These are phyloP conservation scores for Maniola jurtina DNA, from an alignment of 1,140 invertebrate genomes.

Conservation along the genomic window DNA sequence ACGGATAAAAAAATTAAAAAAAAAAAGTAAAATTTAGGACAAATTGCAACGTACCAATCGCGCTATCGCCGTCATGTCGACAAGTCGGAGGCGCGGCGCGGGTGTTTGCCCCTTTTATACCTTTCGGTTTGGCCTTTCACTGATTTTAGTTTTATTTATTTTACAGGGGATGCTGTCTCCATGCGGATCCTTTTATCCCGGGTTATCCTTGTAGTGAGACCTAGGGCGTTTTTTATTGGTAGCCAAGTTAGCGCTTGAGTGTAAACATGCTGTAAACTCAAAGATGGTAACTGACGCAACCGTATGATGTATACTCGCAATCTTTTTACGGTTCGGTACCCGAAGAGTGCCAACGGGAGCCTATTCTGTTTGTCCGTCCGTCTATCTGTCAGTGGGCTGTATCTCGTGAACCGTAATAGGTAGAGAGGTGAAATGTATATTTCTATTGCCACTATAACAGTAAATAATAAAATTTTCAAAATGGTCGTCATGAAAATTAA, in stretches of 20 bases:
- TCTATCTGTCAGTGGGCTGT: too few relatives aligned
- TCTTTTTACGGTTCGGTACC: too few relatives aligned
- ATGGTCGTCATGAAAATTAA: too few relatives aligned
- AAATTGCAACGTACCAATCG: slow-evolving; percentile 65
- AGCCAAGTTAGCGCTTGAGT: background rate
- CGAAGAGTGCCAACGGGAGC: too few relatives aligned
- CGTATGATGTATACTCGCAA: too few relatives aligned
- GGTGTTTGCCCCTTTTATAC: slow-evolving; percentile 62
- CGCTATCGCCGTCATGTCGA: slow-evolving; percentile 64
- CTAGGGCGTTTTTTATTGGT: background rate
- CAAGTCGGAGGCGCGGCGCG: slow-evolving; percentile 64
- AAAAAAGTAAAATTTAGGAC: slow-evolving; percentile 14
- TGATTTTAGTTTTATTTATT: slow-evolving; percentile 35
- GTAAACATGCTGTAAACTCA: background rate
- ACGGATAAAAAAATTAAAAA: slow-evolving; percentile 3
- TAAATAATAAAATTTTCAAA: too few relatives aligned
- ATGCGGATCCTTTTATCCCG: slow-evolving; percentile 1
- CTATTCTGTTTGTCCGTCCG: too few relatives aligned
- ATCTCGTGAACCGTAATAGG: too few relatives aligned
- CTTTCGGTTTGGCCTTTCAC: slow-evolving; percentile 64
- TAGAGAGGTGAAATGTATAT: too few relatives aligned
- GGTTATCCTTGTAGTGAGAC: background rate
- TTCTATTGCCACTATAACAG: too few relatives aligned
- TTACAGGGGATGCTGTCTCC: slow-evolving; percentile 17
- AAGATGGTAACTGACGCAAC: too few relatives aligned